phyloP scores from a whole-genome alignment of 1,140 invertebrate genomes.

The Temnothorax curvispinosus region DNA sequence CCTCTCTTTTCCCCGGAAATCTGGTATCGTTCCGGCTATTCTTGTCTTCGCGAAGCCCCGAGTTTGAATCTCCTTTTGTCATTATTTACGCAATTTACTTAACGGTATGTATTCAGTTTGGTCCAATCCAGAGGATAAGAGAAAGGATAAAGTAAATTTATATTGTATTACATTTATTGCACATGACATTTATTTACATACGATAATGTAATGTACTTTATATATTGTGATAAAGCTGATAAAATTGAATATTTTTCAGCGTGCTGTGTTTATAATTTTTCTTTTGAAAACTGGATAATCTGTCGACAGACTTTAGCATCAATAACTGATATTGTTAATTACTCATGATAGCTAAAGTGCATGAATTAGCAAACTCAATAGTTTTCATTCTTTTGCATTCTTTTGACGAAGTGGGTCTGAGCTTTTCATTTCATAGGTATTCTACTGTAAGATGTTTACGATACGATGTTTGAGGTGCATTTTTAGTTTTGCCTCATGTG shows the following conservation, averaged over 20 bases:
- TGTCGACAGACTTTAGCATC: not conserved
- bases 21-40: not conserved
- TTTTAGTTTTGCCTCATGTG: not conserved
- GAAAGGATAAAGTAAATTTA: not conserved
- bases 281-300: not conserved
- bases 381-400: too few relatives aligned
- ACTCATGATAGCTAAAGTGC: too few relatives aligned
- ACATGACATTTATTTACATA: not conserved
- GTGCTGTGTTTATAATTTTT: not conserved
- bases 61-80: not conserved
- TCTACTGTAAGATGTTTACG: not conserved
- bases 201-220: not conserved
- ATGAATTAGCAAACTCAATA: too few relatives aligned
- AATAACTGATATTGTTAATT: too few relatives aligned
- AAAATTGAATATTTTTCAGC: not conserved
- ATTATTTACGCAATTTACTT: not conserved
- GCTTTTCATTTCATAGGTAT: not conserved
- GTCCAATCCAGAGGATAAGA: not conserved
- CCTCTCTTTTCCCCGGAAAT: constrained; percentile 2
- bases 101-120: not conserved
- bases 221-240: not conserved
- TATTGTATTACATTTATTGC: not conserved
- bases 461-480: not conserved
- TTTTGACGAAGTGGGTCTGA: not conserved
- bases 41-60: not conserved